Conservation (phyloP, 2,888 invertebrate genomes). For the Tinea semifulvella region DNA sequence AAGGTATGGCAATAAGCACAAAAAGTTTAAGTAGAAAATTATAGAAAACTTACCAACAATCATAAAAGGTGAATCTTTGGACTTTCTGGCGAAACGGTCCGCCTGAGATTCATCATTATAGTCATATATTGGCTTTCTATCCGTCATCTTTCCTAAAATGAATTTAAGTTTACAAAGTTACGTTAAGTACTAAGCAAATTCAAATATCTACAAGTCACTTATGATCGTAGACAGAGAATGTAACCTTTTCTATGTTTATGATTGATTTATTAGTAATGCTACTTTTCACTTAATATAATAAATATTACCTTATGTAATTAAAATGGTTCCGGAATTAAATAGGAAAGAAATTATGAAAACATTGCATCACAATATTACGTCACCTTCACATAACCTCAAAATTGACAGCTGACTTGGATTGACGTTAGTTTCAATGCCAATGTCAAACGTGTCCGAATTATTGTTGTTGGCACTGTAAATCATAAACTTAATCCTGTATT, state of each 20-base stretch:
- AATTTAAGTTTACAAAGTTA: neutral
- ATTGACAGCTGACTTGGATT: neutral
- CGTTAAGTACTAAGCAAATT: too few species aligned
- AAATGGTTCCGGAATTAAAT: neutral
- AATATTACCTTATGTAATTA: neutral
- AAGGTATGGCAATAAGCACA: too few species aligned
- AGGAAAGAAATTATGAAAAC: neutral
- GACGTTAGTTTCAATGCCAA: slow-evolving; percentile 3
- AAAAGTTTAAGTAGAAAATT: too few species aligned
- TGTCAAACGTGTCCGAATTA: neutral
- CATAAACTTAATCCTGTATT: too few species aligned
- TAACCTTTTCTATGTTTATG: too few species aligned
- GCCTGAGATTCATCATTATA: slow-evolving; percentile 64
- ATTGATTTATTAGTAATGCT: too few species aligned
- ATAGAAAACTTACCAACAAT: slow-evolving; percentile 66
- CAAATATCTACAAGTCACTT: too few species aligned
- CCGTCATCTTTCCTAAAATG: slow-evolving; percentile 33
- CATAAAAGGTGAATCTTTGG: slow-evolving; percentile 78
- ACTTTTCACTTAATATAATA: too few species aligned
- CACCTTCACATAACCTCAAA: slow-evolving; percentile 3
- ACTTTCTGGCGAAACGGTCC: slow-evolving; percentile 69
- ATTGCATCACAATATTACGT: slow-evolving; percentile 7
- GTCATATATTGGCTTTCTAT: slow-evolving; percentile 42
- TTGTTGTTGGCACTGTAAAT: too few species aligned
- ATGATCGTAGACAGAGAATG: too few species aligned